Percentiles rank a stretch among this genome's conserved stretches.
These are phyloP conservation scores for Stegastes partitus DNA, from an alignment of 2,113 vertebrate genomes.

Conservation along the genomic window DNA sequence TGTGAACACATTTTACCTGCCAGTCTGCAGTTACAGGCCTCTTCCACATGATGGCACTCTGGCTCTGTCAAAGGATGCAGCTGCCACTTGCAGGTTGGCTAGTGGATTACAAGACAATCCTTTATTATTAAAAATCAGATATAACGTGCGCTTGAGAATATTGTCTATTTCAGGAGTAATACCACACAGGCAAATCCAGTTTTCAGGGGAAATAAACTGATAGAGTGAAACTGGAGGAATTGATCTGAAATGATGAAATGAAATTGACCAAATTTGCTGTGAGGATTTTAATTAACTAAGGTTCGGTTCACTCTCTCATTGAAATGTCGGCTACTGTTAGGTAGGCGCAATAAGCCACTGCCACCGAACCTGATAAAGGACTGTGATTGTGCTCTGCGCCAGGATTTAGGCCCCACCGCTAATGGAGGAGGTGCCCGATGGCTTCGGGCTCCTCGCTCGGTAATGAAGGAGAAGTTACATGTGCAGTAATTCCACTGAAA, in stretches of 20 bases:
- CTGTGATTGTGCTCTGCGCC: slow-evolving; percentile 36
- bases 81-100: not conserved
- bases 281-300: slow-evolving; percentile 77
- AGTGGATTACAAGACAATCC: slow-evolving; percentile 64
- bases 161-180: slow-evolving; percentile 72
- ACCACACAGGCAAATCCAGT: slow-evolving; percentile 65
- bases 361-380: slow-evolving; percentile 50
- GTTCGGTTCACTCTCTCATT: slow-evolving; percentile 56
- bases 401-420: slow-evolving; percentile 29
- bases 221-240: slow-evolving; percentile 64
- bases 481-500: slow-evolving; percentile 45
- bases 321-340: slow-evolving; percentile 59
- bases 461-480: slow-evolving; percentile 56
- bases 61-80: slow-evolving; percentile 44
- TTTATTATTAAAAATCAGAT: slow-evolving; percentile 76
- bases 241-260: slow-evolving; percentile 74
- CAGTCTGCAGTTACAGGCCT: slow-evolving; percentile 11
- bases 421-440: slow-evolving; percentile 38
- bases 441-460: slow-evolving; percentile 15
- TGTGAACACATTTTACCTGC: not conserved
- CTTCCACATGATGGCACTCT: slow-evolving; percentile 76
- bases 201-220: slow-evolving; percentile 68
- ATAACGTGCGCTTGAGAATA: slow-evolving; percentile 67
- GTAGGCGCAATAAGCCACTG: slow-evolving; percentile 57
- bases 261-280: slow-evolving; percentile 70